Conservation (phyloP, 2,113 vertebrate genomes). For the Rhinolophus ferrumequinum region DNA sequence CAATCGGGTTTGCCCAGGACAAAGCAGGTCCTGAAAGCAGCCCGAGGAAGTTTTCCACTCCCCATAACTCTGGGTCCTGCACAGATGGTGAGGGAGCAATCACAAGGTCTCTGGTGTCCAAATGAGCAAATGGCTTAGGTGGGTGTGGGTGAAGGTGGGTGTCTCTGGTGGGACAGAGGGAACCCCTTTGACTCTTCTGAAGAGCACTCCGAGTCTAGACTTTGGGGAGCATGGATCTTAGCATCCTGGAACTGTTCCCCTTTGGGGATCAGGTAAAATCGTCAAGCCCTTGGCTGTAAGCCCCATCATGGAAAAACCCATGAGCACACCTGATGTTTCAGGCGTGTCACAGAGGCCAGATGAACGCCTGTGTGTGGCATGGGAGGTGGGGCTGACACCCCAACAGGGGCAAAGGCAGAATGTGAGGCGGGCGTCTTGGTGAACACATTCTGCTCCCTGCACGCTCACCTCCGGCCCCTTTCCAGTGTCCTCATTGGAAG, state of each 20-base stretch:
- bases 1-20: no score
- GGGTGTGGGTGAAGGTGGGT: not conserved
- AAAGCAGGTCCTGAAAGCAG: not conserved
- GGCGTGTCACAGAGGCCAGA: not conserved
- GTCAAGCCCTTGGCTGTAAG: not conserved
- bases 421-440: fast-evolving
- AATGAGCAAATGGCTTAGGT: not conserved
- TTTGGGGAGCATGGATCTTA: not conserved
- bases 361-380: fast-evolving
- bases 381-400: not conserved
- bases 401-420: not conserved
- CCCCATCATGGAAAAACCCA: fast-evolving
- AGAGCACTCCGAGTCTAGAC: not conserved
- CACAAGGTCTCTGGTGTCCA: not conserved
- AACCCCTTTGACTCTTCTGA: not conserved
- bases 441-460: not conserved
- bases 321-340: no score
- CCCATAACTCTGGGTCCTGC: not conserved
- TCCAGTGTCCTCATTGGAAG: not conserved
- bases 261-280: not conserved
- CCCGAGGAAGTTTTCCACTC: not conserved
- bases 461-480: no score
- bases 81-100: not conserved
- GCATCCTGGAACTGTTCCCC: not conserved
- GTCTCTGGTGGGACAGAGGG: not conserved